These are phyloP conservation scores for Spinus pinus DNA, from an alignment of 2,797 vertebrate genomes.

Conservation along the genomic window DNA sequence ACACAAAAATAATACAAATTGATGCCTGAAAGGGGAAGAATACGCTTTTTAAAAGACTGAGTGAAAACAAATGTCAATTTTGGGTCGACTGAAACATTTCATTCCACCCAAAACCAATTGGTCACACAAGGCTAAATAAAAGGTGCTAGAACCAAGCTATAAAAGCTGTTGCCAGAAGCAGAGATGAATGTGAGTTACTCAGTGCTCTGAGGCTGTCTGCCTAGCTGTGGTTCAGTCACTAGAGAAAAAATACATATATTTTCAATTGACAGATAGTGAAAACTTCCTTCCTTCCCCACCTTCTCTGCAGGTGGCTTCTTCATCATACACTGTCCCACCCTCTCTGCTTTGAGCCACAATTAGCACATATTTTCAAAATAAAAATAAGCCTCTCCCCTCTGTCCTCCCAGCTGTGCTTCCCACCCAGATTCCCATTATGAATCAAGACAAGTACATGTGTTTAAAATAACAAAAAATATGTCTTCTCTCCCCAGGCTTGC, in stretches of 20 bases:
- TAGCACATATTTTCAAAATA: conserved; percentile 69
- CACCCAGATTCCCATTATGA: conserved; percentile 70
- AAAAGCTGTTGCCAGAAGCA: background rate
- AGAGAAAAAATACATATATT: conserved; percentile 15
- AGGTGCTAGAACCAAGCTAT: conserved; percentile 7
- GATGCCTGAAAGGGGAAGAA: conserved; percentile 2
- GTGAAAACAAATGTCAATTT: conserved; percentile 21
- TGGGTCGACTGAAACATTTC: background rate
- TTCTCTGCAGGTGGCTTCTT: conserved; percentile 27
- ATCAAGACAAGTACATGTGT: conserved; percentile 59
- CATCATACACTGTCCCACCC: background rate
- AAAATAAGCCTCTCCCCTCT: conserved; percentile 65
- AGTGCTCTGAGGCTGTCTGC: background rate
- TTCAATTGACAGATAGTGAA: background rate
- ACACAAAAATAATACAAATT: conserved; percentile 2
- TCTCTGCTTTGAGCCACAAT: conserved; percentile 54
- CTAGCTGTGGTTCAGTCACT: background rate
- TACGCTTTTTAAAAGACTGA: background rate
- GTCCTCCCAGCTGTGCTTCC: conserved; percentile 69
- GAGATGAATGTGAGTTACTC: background rate
- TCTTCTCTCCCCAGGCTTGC: background rate
- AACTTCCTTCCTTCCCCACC: background rate
- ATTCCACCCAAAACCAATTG: background rate
- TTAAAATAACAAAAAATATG: conserved; percentile 50
- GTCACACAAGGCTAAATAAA: conserved; percentile 4